These are phyloP conservation scores for Paraescarpia echinospica DNA, from an alignment of 1,140 invertebrate genomes.

Conservation along the genomic window DNA sequence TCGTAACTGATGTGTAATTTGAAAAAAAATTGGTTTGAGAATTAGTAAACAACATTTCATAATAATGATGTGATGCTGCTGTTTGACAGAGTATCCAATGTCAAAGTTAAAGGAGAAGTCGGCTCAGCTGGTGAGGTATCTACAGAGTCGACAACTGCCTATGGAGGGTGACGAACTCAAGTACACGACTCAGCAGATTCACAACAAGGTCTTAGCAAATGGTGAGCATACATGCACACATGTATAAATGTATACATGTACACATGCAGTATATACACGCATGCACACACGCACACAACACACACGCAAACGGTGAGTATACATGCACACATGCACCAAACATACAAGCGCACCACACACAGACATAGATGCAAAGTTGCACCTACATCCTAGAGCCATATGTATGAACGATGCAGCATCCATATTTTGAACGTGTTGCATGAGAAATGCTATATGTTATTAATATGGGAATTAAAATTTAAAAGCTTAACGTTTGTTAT, in stretches of 20 bases:
- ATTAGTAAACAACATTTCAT: neutral
- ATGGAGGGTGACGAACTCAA: constrained; percentile 8
- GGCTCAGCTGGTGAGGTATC: constrained; percentile 63
- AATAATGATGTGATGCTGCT: neutral
- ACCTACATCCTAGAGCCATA: no score
- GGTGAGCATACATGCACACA: neutral
- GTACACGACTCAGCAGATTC: neutral
- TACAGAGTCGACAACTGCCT: constrained; percentile 66
- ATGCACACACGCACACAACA: no score
- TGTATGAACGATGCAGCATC: no score
- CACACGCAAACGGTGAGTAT: neutral
- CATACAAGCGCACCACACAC: no score
- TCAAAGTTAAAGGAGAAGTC: constrained; percentile 62
- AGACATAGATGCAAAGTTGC: no score
- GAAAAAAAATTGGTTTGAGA: neutral
- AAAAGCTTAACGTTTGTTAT: neutral
- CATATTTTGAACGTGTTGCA: no score
- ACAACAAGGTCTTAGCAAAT: neutral
- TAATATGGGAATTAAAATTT: neutral
- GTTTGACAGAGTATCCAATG: constrained; percentile 60
- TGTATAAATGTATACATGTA: neutral
- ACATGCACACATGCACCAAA: neutral
- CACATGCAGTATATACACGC: no score
- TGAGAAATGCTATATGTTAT: no score
- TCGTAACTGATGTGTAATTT: neutral